phyloP scores from a whole-genome alignment of 2,113 vertebrate species.

The Chaetura pelagica region DNA sequence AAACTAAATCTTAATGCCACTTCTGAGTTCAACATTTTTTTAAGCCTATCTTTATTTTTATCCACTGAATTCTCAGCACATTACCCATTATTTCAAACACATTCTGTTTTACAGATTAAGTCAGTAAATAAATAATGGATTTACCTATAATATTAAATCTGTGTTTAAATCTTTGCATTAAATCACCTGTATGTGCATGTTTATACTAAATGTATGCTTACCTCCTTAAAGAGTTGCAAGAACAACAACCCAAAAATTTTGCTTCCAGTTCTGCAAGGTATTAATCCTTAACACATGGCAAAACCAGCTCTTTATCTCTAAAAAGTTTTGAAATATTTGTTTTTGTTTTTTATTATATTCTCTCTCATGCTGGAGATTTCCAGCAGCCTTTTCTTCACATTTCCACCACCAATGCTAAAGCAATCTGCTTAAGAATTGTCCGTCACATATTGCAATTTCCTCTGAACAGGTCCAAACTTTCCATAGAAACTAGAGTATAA shows the following conservation, averaged over 20 bases:
- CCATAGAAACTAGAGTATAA: neutral
- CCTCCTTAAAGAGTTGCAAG: neutral
- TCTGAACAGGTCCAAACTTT: neutral
- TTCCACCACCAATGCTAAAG: neutral
- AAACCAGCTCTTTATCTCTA: neutral
- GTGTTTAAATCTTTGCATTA: neutral
- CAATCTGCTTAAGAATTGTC: neutral
- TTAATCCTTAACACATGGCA: neutral
- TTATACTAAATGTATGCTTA: neutral
- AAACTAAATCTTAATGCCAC: neutral
- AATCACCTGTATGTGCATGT: neutral
- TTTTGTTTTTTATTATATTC: neutral
- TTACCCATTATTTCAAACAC: neutral
- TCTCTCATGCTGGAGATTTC: neutral
- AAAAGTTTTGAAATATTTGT: neutral
- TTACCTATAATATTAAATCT: neutral
- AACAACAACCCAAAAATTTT: accelerated
- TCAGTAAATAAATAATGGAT: neutral
- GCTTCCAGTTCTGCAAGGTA: neutral
- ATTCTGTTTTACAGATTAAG: neutral
- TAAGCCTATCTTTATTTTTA: neutral
- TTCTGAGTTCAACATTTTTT: neutral
- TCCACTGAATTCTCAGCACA: neutral
- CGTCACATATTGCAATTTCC: neutral
- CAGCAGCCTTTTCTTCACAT: neutral